These are phyloP conservation scores for Drosophila neonasuta DNA, from an alignment of 2,888 invertebrate genomes.

Conservation along the genomic window DNA sequence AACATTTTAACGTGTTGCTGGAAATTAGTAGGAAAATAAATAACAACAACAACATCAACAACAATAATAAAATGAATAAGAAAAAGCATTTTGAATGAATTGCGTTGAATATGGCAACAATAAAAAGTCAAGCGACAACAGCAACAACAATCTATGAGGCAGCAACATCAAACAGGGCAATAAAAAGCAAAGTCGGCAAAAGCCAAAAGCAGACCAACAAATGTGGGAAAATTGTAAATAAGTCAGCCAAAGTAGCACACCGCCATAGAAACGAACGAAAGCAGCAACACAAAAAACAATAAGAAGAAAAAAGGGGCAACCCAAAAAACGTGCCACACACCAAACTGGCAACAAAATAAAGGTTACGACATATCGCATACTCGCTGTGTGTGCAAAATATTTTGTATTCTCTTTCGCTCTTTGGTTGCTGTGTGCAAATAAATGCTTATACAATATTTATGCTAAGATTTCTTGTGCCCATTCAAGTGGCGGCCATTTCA, in stretches of 20 bases:
- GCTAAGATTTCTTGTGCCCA: constrained; percentile 17
- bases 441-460: constrained; percentile 40
- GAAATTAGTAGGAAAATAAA: constrained; percentile 59
- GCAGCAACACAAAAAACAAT: constrained; percentile 8
- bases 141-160: constrained; percentile 14
- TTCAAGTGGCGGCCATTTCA: constrained; percentile 12
- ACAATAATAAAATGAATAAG: background rate
- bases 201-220: constrained; percentile 45
- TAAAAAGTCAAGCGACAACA: constrained; percentile 41
- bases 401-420: constrained; percentile 7
- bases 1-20: constrained; percentile 57
- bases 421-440: constrained; percentile 30
- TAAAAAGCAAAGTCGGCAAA: constrained; percentile 39
- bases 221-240: constrained; percentile 66
- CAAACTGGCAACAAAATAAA: constrained; percentile 35
- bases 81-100: constrained; percentile 36
- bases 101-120: constrained; percentile 55
- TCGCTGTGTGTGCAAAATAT: constrained; percentile 30
- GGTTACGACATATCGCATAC: constrained; percentile 47
- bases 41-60: constrained; percentile 16
- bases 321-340: constrained; percentile 36
- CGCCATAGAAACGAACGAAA: constrained; percentile 32
- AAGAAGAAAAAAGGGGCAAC: constrained; percentile 1
- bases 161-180: constrained; percentile 33
- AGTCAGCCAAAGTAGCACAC: constrained; percentile 57